Conservation (phyloP, 2,888 invertebrate species). For the Drosophila anceps region DNA sequence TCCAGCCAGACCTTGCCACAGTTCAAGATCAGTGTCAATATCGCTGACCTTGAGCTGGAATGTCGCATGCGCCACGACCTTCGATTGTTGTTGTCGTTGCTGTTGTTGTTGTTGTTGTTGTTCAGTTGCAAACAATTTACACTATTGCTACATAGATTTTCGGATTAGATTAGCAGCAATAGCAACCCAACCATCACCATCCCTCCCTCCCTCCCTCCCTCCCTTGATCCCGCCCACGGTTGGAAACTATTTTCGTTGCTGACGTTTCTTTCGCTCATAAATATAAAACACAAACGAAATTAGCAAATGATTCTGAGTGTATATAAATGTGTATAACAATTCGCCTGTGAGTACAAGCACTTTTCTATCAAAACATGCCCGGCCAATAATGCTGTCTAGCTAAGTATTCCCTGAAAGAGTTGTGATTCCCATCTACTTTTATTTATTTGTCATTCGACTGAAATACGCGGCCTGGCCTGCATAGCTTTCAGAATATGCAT, state of each 20-base stretch:
- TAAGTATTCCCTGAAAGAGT: background rate
- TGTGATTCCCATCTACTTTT: background rate
- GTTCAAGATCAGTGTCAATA: conserved; percentile 44
- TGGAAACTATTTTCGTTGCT: conserved; percentile 69
- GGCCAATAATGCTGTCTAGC: background rate
- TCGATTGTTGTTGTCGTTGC: conserved; percentile 27
- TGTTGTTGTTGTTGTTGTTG: conserved; percentile 32
- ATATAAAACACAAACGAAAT: conserved; percentile 42
- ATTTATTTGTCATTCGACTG: background rate
- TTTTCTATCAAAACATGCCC: conserved; percentile 5
- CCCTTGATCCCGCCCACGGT: conserved; percentile 5
- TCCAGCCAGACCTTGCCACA: conserved; percentile 9
- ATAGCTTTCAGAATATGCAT: conserved; percentile 12
- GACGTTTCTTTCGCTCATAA: conserved; percentile 53
- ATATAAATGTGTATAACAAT: conserved; percentile 15
- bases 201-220: background rate
- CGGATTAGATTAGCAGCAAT: conserved; percentile 21
- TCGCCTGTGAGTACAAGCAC: conserved; percentile 34
- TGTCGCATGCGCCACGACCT: conserved; percentile 17
- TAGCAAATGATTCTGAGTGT: conserved; percentile 27
- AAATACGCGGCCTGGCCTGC: conserved; percentile 30
- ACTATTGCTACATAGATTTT: conserved; percentile 62
- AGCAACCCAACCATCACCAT: background rate
- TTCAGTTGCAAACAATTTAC: conserved; percentile 65
- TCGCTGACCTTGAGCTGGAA: conserved; percentile 31